These are phyloP conservation scores for Catharus bicknelli DNA, from an alignment of 2,113 vertebrate genomes.

Conservation along the genomic window DNA sequence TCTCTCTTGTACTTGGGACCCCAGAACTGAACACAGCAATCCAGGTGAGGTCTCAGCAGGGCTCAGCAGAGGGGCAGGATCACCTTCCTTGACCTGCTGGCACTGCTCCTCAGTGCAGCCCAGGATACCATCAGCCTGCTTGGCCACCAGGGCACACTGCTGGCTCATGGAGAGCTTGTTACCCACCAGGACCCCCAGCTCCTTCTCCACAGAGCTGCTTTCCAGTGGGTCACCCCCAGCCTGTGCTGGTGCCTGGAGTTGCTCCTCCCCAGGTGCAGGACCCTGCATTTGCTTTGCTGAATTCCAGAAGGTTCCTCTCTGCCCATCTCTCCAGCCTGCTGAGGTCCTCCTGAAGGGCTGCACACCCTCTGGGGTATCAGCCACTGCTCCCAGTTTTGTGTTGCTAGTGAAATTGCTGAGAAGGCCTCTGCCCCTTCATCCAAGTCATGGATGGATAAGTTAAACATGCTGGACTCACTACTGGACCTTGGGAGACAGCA, in stretches of 20 bases:
- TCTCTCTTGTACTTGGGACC: not conserved
- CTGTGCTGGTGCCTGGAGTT: fast-evolving
- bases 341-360: not conserved
- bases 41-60: not conserved
- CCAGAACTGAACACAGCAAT: too few species aligned
- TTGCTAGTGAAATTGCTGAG: not conserved
- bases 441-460: not conserved
- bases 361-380: not conserved
- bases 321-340: not conserved
- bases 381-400: not conserved
- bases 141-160: not conserved
- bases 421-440: not conserved
- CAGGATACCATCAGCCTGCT: not conserved
- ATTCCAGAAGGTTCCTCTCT: too few species aligned
- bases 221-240: fast-evolving
- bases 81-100: not conserved
- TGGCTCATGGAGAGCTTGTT: not conserved
- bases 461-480: not conserved
- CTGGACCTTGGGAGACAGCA: not conserved
- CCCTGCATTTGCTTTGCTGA: too few species aligned
- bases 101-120: not conserved
- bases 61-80: fast-evolving
- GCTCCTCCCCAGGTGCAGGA: fast-evolving
- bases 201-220: not conserved
- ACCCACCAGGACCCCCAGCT: fast-evolving